Conservation (phyloP, 1,140 invertebrate genomes). For the Rhyacophila brunnea region DNA sequence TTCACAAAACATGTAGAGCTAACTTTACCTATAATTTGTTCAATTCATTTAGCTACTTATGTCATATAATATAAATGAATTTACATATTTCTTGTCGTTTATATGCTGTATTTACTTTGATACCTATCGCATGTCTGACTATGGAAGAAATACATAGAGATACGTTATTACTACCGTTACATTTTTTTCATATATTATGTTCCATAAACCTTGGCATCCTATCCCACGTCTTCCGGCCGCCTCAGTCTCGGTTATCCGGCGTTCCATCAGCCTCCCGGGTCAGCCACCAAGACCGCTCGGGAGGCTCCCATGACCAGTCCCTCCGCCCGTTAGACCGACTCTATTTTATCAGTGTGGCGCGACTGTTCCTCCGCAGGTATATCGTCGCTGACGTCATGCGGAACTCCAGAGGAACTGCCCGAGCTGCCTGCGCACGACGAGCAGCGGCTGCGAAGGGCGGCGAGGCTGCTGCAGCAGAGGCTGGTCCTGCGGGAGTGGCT, state of each 20-base stretch:
- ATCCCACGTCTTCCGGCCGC: neutral
- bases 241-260: slow-evolving; percentile 3
- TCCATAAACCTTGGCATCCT: slow-evolving; percentile 1
- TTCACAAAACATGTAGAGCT: too few relatives aligned
- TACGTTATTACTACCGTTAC: too few relatives aligned
- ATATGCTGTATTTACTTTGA: too few relatives aligned
- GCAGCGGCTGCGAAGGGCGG: slow-evolving; percentile 69
- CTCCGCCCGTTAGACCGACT: neutral
- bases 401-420: slow-evolving; percentile 63
- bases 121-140: too few relatives aligned
- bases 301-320: neutral
- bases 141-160: too few relatives aligned
- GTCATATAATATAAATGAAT: too few relatives aligned
- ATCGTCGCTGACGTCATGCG: slow-evolving; percentile 75
- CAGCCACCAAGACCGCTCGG: too few relatives aligned
- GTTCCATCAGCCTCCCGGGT: slow-evolving; percentile 1
- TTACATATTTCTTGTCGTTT: too few relatives aligned
- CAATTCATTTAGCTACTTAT: too few relatives aligned
- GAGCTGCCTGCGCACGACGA: slow-evolving; percentile 71
- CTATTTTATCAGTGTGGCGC: neutral
- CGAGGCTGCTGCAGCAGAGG: slow-evolving; percentile 68
- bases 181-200: too few relatives aligned
- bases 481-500: slow-evolving; percentile 75
- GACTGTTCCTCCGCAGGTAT: slow-evolving; percentile 63
- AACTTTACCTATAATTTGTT: too few relatives aligned